Conservation (phyloP, 2,113 vertebrate species). For the Dascyllus trimaculatus region DNA sequence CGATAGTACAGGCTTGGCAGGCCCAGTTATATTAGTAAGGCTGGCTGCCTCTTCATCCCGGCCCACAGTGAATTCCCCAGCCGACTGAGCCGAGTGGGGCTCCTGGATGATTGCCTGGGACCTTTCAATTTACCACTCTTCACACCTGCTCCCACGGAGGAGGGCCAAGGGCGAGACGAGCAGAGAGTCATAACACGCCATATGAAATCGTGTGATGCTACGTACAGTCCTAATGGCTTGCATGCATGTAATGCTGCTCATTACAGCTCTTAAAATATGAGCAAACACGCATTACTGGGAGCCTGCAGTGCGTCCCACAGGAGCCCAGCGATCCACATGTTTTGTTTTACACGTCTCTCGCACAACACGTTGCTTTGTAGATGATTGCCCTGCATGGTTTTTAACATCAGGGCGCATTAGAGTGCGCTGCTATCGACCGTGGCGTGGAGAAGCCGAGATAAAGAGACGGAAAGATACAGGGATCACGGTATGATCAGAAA, state of each 20-base stretch:
- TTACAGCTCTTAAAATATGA: conserved; percentile 4
- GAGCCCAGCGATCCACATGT: neutral
- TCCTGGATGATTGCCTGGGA: conserved; percentile 71
- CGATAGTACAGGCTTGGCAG: conserved; percentile 24
- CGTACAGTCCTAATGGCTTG: neutral
- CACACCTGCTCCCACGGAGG: conserved; percentile 50
- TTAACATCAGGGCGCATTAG: conserved; percentile 13
- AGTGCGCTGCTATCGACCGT: neutral
- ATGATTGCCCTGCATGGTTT: conserved; percentile 1
- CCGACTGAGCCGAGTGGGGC: conserved; percentile 52
- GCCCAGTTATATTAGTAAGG: conserved; percentile 46
- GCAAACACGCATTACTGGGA: conserved; percentile 12
- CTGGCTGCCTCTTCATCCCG: conserved; percentile 57
- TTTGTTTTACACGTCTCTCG: conserved; percentile 9
- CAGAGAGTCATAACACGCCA: neutral
- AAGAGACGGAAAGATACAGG: conserved; percentile 33
- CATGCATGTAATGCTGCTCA: conserved; percentile 17
- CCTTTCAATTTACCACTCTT: conserved; percentile 75
- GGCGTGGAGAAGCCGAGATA: neutral
- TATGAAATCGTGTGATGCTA: conserved; percentile 5
- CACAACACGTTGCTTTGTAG: conserved; percentile 11
- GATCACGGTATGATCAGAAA: conserved; percentile 50
- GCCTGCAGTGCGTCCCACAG: conserved; percentile 16
- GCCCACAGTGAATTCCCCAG: conserved; percentile 63
- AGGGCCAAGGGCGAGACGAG: neutral